Percentiles rank a stretch among this genome's conserved stretches.
These are phyloP conservation scores for Danio tinwini DNA, from an alignment of 2,797 vertebrate species.

Conservation along the genomic window DNA sequence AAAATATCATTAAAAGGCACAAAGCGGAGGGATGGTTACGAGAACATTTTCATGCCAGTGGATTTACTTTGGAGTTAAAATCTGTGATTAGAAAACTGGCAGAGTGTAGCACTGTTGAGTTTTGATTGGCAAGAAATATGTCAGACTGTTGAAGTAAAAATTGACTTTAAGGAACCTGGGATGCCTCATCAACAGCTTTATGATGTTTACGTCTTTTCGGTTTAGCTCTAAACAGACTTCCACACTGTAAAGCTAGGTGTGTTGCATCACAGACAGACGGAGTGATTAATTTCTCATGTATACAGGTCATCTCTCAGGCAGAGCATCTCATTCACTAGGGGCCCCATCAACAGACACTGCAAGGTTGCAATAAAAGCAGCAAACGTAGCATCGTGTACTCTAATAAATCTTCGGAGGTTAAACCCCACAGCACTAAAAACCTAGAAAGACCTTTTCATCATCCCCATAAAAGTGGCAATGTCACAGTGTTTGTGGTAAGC, in stretches of 20 bases:
- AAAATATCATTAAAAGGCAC: slow-evolving; percentile 25
- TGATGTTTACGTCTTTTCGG: background rate
- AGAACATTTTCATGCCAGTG: slow-evolving; percentile 10
- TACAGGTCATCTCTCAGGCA: slow-evolving; percentile 57
- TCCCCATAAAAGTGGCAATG: slow-evolving; percentile 56
- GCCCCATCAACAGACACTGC: slow-evolving; percentile 57
- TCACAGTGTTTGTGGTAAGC: slow-evolving; percentile 49
- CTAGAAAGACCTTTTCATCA: slow-evolving; percentile 54
- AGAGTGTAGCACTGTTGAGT: background rate
- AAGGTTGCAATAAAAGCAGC: slow-evolving; percentile 64
- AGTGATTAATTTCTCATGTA: slow-evolving; percentile 60
- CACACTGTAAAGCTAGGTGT: slow-evolving; percentile 14
- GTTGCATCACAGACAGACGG: slow-evolving; percentile 35
- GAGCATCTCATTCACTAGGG: slow-evolving; percentile 56
- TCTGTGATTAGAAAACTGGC: background rate
- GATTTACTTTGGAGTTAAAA: slow-evolving; percentile 15
- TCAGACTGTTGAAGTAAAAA: background rate
- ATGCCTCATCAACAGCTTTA: background rate
- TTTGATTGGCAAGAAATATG: background rate
- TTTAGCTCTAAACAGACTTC: slow-evolving; percentile 8
- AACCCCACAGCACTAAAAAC: slow-evolving; percentile 56
- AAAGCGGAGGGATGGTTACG: slow-evolving; percentile 3
- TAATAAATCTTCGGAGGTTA: slow-evolving; percentile 62
- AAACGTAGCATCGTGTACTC: slow-evolving; percentile 56
- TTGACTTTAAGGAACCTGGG: background rate